These are phyloP conservation scores for Anneissia japonica DNA, from an alignment of 35 echinoderm and acorn worm genomes.

Conservation along the genomic window DNA sequence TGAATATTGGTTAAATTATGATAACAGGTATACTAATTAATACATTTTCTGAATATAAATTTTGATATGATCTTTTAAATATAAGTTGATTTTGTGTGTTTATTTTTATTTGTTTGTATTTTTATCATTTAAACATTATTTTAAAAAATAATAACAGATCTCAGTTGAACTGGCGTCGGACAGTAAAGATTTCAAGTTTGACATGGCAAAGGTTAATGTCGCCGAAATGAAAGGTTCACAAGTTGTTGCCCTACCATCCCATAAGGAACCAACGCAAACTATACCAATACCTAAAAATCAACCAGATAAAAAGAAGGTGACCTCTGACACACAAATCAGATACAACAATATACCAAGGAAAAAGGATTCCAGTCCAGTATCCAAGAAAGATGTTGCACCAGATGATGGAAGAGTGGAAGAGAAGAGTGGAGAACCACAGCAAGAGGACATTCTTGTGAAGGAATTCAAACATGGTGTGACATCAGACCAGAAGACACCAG, in stretches of 20 bases:
- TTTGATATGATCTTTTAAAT: no score
- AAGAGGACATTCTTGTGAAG: not conserved
- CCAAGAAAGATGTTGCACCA: no score
- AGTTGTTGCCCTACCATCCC: slow-evolving; percentile 60
- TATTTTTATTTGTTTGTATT: not conserved
- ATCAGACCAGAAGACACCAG: not conserved
- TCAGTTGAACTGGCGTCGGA: slow-evolving; percentile 83
- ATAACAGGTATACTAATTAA: no score
- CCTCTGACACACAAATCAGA: not conserved
- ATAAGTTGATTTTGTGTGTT: no score
- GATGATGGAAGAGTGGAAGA: not conserved
- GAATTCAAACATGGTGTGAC: not conserved
- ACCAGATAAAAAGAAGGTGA: not conserved
- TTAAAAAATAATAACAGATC: slow-evolving; percentile 19
- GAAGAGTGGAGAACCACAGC: not conserved
- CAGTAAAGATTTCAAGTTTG: slow-evolving; percentile 66
- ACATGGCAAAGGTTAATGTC: slow-evolving; percentile 71
- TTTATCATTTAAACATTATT: not conserved
- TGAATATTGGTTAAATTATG: no score
- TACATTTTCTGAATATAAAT: no score
- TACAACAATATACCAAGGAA: not conserved
- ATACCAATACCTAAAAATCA: slow-evolving; percentile 1
- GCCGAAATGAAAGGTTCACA: slow-evolving; percentile 89
- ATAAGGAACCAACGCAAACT: not conserved
- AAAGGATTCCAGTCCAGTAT: no score